phyloP scores from a whole-genome alignment of 1,140 invertebrate genomes.

The Drosophila ananassae region DNA sequence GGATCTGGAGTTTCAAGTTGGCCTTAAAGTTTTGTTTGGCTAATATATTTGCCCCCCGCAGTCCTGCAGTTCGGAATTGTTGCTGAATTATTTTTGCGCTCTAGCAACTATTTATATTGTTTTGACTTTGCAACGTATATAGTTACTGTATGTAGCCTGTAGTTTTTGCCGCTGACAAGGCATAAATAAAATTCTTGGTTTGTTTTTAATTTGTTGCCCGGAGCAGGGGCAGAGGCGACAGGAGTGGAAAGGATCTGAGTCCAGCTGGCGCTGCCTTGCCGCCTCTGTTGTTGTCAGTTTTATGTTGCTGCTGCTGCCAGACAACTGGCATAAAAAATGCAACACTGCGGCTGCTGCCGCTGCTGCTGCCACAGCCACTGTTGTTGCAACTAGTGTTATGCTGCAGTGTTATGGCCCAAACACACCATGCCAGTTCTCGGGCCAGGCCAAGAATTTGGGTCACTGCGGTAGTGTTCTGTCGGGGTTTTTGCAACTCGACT shows the following conservation, averaged over 20 bases:
- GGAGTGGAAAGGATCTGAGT: too few species aligned
- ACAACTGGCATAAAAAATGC: constrained; percentile 67
- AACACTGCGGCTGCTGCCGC: constrained; percentile 40
- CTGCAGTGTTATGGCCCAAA: constrained; percentile 13
- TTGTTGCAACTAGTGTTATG: constrained; percentile 20
- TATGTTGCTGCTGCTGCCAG: constrained; percentile 69
- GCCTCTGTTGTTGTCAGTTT: constrained; percentile 76
- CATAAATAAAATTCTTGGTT: constrained; percentile 51
- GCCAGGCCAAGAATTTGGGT: constrained; percentile 62
- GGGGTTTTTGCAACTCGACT: constrained; percentile 41
- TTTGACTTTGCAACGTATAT: constrained; percentile 30
- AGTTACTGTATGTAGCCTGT: not conserved
- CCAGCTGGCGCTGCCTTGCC: constrained; percentile 23
- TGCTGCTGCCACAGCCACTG: constrained; percentile 16
- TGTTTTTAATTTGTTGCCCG: constrained; percentile 37
- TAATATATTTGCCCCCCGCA: constrained; percentile 37
- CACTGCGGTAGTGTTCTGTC: constrained; percentile 72
- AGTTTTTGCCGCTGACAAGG: constrained; percentile 37
- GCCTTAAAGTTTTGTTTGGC: constrained; percentile 37
- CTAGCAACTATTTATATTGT: constrained; percentile 49
- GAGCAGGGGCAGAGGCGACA: too few species aligned
- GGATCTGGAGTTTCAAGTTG: constrained; percentile 3
- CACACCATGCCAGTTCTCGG: too few species aligned
- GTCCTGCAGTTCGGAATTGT: constrained; percentile 6
- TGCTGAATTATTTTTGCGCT: constrained; percentile 34